Base-by-base conservation (phyloP, 2,888 invertebrate genomes). In the Thereva nobilitata region DNA sequence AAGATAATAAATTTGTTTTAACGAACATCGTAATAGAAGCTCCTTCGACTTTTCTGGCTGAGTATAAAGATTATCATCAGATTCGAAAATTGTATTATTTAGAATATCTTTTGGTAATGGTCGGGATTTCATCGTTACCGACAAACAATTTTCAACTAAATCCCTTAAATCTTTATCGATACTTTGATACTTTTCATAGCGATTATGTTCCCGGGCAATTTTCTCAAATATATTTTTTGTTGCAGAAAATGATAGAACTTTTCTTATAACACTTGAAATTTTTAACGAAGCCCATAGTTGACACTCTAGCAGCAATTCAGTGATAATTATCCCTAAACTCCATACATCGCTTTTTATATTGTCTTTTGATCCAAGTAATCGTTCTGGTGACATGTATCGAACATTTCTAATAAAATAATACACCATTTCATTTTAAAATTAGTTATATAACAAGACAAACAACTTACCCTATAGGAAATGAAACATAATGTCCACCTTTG, bases 311-410 rank as follows among this genome's bases (percentile, higher is more conserved):
- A 90, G 82, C 4, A 93, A 79, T 81, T 97, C 96, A 0, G 92
- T 83, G 41, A 97, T 78, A 68, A 97, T 87, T 67, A 98, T 89
- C n/a, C 96, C 98, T 68, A 95, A 82, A 1, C 95, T 89, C 98
- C 98, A 99, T 38, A 95, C 85, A 81, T 99, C 98, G 12, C 89
- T 89, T 78, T 93, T 91, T 0, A 88, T 86, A 56, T 92, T 90
- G 61, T 87, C 85, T 37, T 86, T 86, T 61, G 75, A 72, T 1
- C 86, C 85, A 3, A 92, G 76, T 72, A 92, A 87, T 44, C 91
- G 87, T 82, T 95, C 94, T 0, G 94, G 94, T 34, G 94, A 89
- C 70, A 89, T 85, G 75, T 93, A 94, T 72, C 87, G 87, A 61
- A 92, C 87, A 73, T 89, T 86, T 5, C 91, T 91, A 75, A 52